Evolutionary conservation across 2,888 invertebrate species (phyloP), one percentile per base, ranked within the genome.

Genomic region (Archips xylosteana): DNA sequence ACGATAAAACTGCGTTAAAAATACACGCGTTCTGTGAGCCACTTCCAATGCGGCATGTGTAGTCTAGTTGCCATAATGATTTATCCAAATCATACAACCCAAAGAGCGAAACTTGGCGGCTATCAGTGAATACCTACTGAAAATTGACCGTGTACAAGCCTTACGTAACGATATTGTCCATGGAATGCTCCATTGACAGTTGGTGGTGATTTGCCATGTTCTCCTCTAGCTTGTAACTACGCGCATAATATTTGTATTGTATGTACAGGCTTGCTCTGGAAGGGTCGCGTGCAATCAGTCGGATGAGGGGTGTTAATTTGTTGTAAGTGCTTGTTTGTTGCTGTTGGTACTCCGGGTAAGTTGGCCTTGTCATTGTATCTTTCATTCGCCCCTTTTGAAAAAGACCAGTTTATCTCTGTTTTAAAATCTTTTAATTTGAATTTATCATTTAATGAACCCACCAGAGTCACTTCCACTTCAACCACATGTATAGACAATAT

Each of bases 271-370:
- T 73, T 70, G 39, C 57, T 59, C 67, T 70, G 64, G 67, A 78
- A 81, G 82, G 84, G 83, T 75, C 79, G 82, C 63, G 79, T 85
- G 85, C 81, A 82, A 84, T 87, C 83, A 85, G 86, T 57, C 79
- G 81, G 79, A 85, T 86, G 83, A 86, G 85, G 85, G 87, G 87
- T 88, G 87, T 87, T 83, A 85, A 83, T 85, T 86, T 81, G 76
- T 77, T 83, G 80, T 85, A 82, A 83, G 80, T 82, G 79, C 76
- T 80, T 81, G 80, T 82, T 75, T 79, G 78, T 71, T 74, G 59
- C 71, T 32, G 63, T 66, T 63, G 77, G 73, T 74, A 76, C 76
- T 79, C 71, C 74, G 72, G 49, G 72, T 74, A 23, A 23, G 54
- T 54, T 23, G 23, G 54, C 23, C 54, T 54, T 54, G 15, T 2